Evolutionary conservation across 2,797 vertebrate genomes (phyloP).

Genomic region (Ataeniobius toweri): DNA sequence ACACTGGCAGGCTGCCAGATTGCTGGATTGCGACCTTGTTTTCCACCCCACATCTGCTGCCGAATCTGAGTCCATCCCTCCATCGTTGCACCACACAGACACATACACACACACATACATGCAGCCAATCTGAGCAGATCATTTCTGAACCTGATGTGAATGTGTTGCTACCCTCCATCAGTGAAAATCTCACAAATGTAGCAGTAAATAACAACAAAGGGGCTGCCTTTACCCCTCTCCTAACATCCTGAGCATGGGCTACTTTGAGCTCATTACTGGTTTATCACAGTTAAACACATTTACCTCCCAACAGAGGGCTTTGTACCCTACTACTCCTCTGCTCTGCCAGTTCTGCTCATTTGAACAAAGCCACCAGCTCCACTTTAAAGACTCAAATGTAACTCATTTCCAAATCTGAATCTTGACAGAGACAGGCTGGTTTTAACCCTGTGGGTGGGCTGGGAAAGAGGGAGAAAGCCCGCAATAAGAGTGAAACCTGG

Average conservation of each 20-base stretch:
- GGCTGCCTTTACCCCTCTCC: constrained; percentile 12
- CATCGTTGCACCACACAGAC: constrained; percentile 39
- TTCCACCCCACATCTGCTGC: constrained; percentile 71
- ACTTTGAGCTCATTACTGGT: constrained; percentile 31
- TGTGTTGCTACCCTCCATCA: constrained; percentile 36
- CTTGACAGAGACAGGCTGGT: constrained; percentile 38
- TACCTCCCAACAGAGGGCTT: constrained; percentile 4
- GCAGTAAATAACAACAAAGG: constrained; percentile 50
- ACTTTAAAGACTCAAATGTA: constrained; percentile 27
- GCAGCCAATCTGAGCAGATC: constrained; percentile 49
- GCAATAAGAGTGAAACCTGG: constrained; percentile 33
- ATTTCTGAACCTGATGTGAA: constrained; percentile 40
- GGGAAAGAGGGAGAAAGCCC: constrained; percentile 31
- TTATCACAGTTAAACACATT: constrained; percentile 58
- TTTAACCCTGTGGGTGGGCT: constrained; percentile 36
- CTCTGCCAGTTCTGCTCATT: constrained; percentile 16
- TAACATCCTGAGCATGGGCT: constrained; percentile 24
- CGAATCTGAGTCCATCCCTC: constrained; percentile 62
- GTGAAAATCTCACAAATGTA: constrained; percentile 43
- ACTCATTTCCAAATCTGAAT: constrained; percentile 37
- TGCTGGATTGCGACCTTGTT: constrained; percentile 70
- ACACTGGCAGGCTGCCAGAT: constrained; percentile 52
- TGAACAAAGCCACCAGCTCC: constrained; percentile 34
- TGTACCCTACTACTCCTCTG: constrained; percentile 8
- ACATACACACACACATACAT: constrained; percentile 24